Evolutionary conservation across 2,888 invertebrate species (phyloP), one percentile per base, ranked within the genome.

Genomic region (Netelia inedita): DNA sequence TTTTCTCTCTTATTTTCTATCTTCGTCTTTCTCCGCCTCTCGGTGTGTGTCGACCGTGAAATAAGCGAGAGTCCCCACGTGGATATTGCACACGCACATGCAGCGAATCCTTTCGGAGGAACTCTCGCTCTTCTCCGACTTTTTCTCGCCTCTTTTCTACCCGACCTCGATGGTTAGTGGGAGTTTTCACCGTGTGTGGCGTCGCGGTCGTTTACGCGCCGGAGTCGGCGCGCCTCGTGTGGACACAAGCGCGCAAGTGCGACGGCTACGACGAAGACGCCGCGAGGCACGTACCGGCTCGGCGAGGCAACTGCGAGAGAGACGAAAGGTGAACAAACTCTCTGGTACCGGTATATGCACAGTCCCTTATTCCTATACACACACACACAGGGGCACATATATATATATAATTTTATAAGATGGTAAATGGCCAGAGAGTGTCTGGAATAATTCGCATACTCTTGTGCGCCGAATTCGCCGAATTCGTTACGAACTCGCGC

Each of bases 241-340:
- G 76, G 74, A 79, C 71, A 81, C 71, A 68, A 53, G 76, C n/a
- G 57, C 76, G 71, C 75, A 79, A 65, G 71, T 66, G 68, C 28
- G 14, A 19, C 66, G 14, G 21, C 59, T 41, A 74, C 75, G 82
- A 79, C 23, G 65, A 85, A 43, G 83, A 79, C 74, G 76, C 74
- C 46, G 80, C 73, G 65, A 74, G 75, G 69, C 76, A 79, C 82
- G 79, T 71, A 79, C 72, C 78, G 79, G 19, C 63, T 66, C 68
- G 72, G 78, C 73, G 79, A 79, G 85, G 28, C 82, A 73, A 71
- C 46, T 46, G 28, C 21, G 66, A 57, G 23, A 46, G 71, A 71
- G 50, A 74, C 69, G 61, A 43, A 61, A 61, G 91, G 91, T 91
- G 89, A 91, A 91, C 90, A 90, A 91, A 91, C 91, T 91, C 90